Conservation (phyloP, 1,140 invertebrate genomes). For the Aphaenogaster ashmeadi region DNA sequence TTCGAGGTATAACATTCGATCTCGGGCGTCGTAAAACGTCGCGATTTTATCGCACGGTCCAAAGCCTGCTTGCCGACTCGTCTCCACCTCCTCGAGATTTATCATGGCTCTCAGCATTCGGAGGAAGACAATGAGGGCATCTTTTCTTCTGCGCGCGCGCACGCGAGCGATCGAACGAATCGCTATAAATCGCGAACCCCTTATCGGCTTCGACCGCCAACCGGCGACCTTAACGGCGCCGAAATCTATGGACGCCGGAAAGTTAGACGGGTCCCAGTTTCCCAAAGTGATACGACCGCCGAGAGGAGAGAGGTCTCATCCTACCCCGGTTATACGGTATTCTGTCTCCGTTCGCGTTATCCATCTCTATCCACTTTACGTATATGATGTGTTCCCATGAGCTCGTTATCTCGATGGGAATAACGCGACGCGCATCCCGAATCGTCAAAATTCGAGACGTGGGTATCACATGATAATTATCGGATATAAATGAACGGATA, state of each 20-base stretch:
- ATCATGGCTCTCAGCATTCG: slow-evolving; percentile 57
- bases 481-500: neutral
- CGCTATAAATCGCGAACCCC: slow-evolving; percentile 55
- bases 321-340: slow-evolving; percentile 27
- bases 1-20: slow-evolving; percentile 28
- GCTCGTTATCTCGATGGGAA: slow-evolving; percentile 37
- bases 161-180: slow-evolving; percentile 31
- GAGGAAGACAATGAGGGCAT: slow-evolving; percentile 53
- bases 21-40: slow-evolving; percentile 31
- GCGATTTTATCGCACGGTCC: slow-evolving; percentile 44
- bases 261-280: slow-evolving; percentile 67
- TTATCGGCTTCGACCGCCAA: slow-evolving; percentile 50
- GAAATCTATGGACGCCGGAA: slow-evolving; percentile 65
- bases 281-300: slow-evolving; percentile 52
- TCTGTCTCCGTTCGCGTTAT: slow-evolving; percentile 41
- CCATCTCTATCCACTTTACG: slow-evolving; percentile 36
- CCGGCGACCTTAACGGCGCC: slow-evolving; percentile 60
- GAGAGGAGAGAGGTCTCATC: neutral
- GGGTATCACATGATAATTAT: neutral
- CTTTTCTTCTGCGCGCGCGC: slow-evolving; percentile 31
- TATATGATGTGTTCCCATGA: neutral
- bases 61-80: slow-evolving; percentile 27
- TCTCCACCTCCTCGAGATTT: slow-evolving; percentile 52
- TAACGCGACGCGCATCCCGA: slow-evolving; percentile 24
- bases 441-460: neutral